Base-by-base conservation (phyloP, 2,888 invertebrate species). In the Eristalis tenax region DNA sequence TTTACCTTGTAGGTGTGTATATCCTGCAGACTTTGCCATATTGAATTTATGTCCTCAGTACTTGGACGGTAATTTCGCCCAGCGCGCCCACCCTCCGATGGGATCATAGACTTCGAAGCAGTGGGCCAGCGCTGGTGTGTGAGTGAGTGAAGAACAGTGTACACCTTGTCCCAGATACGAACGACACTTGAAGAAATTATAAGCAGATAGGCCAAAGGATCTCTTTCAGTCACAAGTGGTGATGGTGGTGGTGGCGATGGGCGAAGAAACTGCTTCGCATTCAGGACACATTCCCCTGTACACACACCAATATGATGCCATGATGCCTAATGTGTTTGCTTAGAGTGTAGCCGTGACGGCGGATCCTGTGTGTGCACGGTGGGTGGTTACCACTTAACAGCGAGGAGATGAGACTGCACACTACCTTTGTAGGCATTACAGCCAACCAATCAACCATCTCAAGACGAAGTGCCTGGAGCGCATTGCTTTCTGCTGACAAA, bases 111-210 rank as follows among this genome's bases (percentile, higher is more conserved):
- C 73, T 82, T 61, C 43, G 43, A 13, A n/a, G 57, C 23, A 57
- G 22, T 11, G 57, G 15, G 43, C n/a, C n/a, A n/a, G 56, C 22
- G 23, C 32, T 32, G 32, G 32, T 32, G 32, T 32, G 10, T 1
- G 77, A 81, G 70, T 59, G 68, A 57, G 13, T 56, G 59, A 50
- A 68, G 81, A 78, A 82, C 40, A 13, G 63, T 73, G 28, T 80
- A 87, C 87, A 87, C 87, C 87, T 87, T 87, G 87, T 87, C 87
- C 87, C 87, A 87, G 87, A 87, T 87, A 83, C 80, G 87, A 87
- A 87, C 79, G 83, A 76, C 83, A 73, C 87, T 87, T 59, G 76
- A 80, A 64, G 83, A 83, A 87, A 87, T 87, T 83, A 87, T 83
- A 87, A 87, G 87, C 87, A 87, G 87, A 87, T 83, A 87, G 83